phyloP scores from a whole-genome alignment of 1,140 invertebrate species.

The Thereuonema tuberculata region DNA sequence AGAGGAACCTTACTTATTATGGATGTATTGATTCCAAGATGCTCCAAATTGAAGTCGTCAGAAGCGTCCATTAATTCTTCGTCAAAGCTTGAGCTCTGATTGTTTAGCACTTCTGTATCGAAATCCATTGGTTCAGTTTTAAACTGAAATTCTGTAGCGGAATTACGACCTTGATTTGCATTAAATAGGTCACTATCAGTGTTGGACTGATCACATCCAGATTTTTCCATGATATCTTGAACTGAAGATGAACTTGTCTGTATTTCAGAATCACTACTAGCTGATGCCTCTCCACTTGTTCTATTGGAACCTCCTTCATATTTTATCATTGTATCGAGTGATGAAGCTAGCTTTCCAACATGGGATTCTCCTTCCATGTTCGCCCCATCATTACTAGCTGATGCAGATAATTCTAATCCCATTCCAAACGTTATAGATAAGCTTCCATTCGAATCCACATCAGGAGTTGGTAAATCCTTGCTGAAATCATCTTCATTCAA shows the following conservation, averaged over 20 bases:
- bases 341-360: slow-evolving; percentile 26
- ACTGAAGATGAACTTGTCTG: background rate
- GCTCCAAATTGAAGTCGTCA: slow-evolving; percentile 3
- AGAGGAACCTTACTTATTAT: background rate
- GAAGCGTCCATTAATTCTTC: background rate
- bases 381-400: slow-evolving; percentile 18
- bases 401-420: background rate
- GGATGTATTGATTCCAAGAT: background rate
- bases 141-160: slow-evolving; percentile 12
- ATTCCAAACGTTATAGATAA: background rate
- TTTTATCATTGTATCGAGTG: slow-evolving; percentile 25
- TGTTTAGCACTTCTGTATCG: background rate
- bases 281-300: background rate
- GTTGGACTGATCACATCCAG: background rate
- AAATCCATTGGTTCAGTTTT: slow-evolving; percentile 7
- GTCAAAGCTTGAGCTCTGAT: background rate
- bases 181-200: background rate
- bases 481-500: slow-evolving; percentile 23
- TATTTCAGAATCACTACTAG: background rate
- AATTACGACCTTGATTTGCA: background rate
- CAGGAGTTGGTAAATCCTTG: slow-evolving; percentile 16
- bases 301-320: slow-evolving; percentile 15
- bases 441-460: slow-evolving; percentile 14
- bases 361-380: slow-evolving; percentile 20
- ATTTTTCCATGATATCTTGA: background rate